Conservation (phyloP, 2,797 vertebrate genomes). For the Argyrosomus regius region DNA sequence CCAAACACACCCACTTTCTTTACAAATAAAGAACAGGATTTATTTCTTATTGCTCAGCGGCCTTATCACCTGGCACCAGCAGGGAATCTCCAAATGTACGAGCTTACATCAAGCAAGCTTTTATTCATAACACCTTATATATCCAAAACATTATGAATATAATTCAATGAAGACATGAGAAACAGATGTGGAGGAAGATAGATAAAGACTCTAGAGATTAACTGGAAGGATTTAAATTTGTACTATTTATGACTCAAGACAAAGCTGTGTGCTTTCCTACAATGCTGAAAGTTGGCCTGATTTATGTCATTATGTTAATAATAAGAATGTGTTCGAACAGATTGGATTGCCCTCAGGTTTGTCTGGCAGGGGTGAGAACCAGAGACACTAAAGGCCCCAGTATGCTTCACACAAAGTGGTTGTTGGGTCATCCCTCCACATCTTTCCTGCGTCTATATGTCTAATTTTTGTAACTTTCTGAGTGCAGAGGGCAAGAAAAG, state of each 20-base stretch:
- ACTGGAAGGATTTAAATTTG: background rate
- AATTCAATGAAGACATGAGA: background rate
- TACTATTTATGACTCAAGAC: background rate
- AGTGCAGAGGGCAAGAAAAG: no score
- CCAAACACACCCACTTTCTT: constrained; percentile 19
- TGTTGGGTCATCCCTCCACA: background rate
- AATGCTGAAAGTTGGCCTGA: background rate
- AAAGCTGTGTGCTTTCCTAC: background rate
- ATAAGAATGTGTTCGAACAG: background rate
- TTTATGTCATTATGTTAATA: background rate
- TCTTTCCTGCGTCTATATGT: no score
- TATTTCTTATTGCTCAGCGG: constrained; percentile 1
- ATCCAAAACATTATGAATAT: background rate
- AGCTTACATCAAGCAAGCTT: background rate
- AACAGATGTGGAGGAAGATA: background rate
- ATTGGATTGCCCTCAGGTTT: background rate
- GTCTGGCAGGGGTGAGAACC: background rate
- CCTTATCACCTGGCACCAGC: constrained; percentile 31
- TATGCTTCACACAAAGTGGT: background rate
- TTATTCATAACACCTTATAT: background rate
- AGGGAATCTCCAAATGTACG: constrained; percentile 10
- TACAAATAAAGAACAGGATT: constrained; percentile 24
- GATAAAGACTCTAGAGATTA: background rate
- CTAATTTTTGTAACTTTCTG: no score
- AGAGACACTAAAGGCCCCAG: background rate